Evolutionary conservation across 2,888 invertebrate species (phyloP).

Genomic region (Agrotis puta): DNA sequence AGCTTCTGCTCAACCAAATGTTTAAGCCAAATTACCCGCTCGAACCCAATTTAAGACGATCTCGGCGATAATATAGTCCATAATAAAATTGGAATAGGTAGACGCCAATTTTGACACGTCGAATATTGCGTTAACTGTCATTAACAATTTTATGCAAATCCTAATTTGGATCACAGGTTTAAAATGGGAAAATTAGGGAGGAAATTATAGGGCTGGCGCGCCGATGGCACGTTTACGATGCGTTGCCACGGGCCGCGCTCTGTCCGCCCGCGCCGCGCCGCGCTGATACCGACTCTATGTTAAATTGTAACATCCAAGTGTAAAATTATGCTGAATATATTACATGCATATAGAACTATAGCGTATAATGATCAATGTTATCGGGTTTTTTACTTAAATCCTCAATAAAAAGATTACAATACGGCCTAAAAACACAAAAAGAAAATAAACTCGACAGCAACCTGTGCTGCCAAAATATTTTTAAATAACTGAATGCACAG

Average conservation of each 20-base stretch:
- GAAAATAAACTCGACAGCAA: slow-evolving; percentile 14
- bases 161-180: slow-evolving; percentile 85
- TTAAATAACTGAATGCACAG: slow-evolving; percentile 37
- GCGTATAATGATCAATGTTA: slow-evolving; percentile 49
- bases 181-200: slow-evolving; percentile 85
- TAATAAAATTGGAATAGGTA: slow-evolving; percentile 79
- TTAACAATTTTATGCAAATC: slow-evolving; percentile 90
- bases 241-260: slow-evolving; percentile 75
- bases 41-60: slow-evolving; percentile 74
- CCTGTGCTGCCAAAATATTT: slow-evolving; percentile 30
- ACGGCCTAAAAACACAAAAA: slow-evolving; percentile 7
- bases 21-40: slow-evolving; percentile 75
- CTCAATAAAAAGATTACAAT: slow-evolving; percentile 22
- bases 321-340: slow-evolving; percentile 67
- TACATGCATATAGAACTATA: slow-evolving; percentile 38
- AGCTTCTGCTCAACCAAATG: slow-evolving; percentile 75
- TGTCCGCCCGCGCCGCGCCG: slow-evolving; percentile 54
- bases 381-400: slow-evolving; percentile 32
- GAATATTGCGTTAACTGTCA: slow-evolving; percentile 84
- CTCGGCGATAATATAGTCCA: slow-evolving; percentile 77
- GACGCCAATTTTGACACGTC: slow-evolving; percentile 84
- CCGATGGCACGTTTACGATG: slow-evolving; percentile 83
- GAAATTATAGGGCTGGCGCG: slow-evolving; percentile 85
- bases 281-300: slow-evolving; percentile 58
- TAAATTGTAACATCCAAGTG: slow-evolving; percentile 64